These are phyloP conservation scores for Halesus radiatus DNA, from an alignment of 1,140 invertebrate genomes.

Conservation along the genomic window DNA sequence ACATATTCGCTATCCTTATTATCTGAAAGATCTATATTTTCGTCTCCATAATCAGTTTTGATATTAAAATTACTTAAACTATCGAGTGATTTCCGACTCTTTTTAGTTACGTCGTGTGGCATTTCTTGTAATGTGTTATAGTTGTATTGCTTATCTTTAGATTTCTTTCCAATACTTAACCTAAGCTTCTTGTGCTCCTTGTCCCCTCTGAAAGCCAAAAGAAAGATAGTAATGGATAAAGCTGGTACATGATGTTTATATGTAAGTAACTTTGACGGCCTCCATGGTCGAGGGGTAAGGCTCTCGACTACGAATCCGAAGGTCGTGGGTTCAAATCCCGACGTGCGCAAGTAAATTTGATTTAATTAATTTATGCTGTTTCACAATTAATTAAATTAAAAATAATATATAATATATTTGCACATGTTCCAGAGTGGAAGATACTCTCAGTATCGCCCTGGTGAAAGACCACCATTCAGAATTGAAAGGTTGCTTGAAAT, in stretches of 20 bases:
- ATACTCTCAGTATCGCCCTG: too few species aligned
- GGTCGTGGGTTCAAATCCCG: too few species aligned
- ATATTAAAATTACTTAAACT: slow-evolving; percentile 24
- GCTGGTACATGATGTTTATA: not conserved
- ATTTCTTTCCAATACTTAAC: slow-evolving; percentile 59
- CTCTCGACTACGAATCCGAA: too few species aligned
- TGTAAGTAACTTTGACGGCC: too few species aligned
- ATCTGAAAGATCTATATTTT: slow-evolving; percentile 49
- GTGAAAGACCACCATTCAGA: too few species aligned
- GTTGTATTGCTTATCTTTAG: slow-evolving; percentile 50
- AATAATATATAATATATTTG: too few species aligned
- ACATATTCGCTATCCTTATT: slow-evolving; percentile 73
- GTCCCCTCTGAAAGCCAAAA: slow-evolving; percentile 61
- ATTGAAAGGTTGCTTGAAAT: too few species aligned
- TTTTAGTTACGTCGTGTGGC: slow-evolving; percentile 8
- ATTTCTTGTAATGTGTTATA: slow-evolving; percentile 29
- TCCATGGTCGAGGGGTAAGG: too few species aligned
- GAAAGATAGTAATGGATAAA: slow-evolving; percentile 6
- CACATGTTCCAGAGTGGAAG: too few species aligned
- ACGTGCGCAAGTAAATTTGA: too few species aligned
- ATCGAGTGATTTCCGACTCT: slow-evolving; percentile 32
- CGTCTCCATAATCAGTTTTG: slow-evolving; percentile 37
- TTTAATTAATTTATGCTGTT: too few species aligned
- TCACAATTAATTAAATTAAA: too few species aligned
- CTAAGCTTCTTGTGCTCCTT: slow-evolving; percentile 66